Conservation (phyloP, 2,888 invertebrate genomes). For the Brenthis ino region DNA sequence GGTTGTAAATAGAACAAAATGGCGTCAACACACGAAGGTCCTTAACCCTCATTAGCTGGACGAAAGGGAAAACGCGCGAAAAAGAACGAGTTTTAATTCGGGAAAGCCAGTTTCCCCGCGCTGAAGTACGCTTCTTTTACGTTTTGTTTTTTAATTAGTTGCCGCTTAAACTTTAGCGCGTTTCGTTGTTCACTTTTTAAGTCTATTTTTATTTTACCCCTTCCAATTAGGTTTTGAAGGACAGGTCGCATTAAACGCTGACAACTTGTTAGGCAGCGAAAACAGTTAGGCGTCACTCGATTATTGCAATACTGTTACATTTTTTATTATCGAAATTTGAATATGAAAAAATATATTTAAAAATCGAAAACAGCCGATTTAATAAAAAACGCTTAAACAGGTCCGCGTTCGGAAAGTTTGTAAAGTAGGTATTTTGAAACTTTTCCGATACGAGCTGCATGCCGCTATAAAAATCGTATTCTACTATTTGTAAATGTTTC, state of each 20-base stretch:
- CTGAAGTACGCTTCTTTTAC: slow-evolving; percentile 59
- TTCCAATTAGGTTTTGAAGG: slow-evolving; percentile 48
- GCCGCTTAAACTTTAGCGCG: slow-evolving; percentile 70
- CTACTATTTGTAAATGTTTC: slow-evolving; percentile 42
- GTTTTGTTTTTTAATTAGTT: slow-evolving; percentile 77
- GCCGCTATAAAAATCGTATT: slow-evolving; percentile 40
- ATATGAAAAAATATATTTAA: slow-evolving; percentile 26
- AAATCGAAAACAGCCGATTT: slow-evolving; percentile 21
- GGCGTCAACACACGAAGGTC: slow-evolving; percentile 59
- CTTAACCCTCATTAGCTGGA: slow-evolving; percentile 73
- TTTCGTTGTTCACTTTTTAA: slow-evolving; percentile 60
- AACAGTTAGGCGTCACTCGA: slow-evolving; percentile 36
- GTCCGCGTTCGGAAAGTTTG: slow-evolving; percentile 40
- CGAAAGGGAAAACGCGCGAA: slow-evolving; percentile 71
- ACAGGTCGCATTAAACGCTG: slow-evolving; percentile 46
- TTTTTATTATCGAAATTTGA: slow-evolving; percentile 6
- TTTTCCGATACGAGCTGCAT: slow-evolving; percentile 38
- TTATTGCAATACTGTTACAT: slow-evolving; percentile 23
- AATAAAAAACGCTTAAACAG: slow-evolving; percentile 32
- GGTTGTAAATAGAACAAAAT: slow-evolving; percentile 50
- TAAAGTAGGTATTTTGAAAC: slow-evolving; percentile 39
- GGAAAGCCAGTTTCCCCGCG: slow-evolving; percentile 64
- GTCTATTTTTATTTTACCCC: slow-evolving; percentile 52
- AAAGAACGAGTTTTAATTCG: slow-evolving; percentile 69
- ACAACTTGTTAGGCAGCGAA: slow-evolving; percentile 42